Evolutionary conservation across 2,797 vertebrate species (phyloP), one percentile per base, ranked within the genome.

Genomic region (Anguilla marmorata): DNA sequence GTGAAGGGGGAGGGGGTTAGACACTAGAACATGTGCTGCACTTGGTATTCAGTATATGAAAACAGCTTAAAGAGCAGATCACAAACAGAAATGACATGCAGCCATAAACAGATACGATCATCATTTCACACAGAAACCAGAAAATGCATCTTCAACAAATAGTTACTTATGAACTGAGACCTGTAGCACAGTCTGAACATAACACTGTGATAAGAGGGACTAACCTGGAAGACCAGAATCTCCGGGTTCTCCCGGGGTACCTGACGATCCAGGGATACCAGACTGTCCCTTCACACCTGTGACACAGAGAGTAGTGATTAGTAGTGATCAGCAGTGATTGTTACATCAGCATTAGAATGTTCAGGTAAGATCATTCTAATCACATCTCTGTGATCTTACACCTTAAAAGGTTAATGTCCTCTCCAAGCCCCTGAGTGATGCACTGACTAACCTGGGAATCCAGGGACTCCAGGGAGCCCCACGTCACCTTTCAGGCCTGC

Each of bases 401-500:
- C 19, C 58, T 0, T 60, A 60, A 21, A 60, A 12, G 58, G 58
- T 60, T 74, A 30, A 74, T 33, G 9, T 74, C 30, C 30, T 30
- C 30, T 74, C 27, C 69, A 74, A 74, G 24, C 63, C 24, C 52
- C 63, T 27, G 63, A 66, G 7, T 66, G 63, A 27, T 30, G 24
- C 1, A 21, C 2, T 24, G 76, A 93, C 95, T 90, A 92, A 98
- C 98, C 98, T 93, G 97, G 97, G 91, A 98, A 98, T 95, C 99
- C 98, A 80, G 96, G 94, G 91, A 97, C 94, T 0, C 99, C 99
- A 86, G 97, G 96, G 83, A 96, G 91, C 63, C 98, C 99, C 0
- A 91, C 87, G 88, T 99, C 98, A 50, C 99, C 99, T 93, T 99
- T 99, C 88, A 92, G 87, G 91, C 99, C 99, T 83, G 95, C 87